Base-by-base conservation (phyloP, 1,140 invertebrate genomes). In the Drosophila lacertosa region DNA sequence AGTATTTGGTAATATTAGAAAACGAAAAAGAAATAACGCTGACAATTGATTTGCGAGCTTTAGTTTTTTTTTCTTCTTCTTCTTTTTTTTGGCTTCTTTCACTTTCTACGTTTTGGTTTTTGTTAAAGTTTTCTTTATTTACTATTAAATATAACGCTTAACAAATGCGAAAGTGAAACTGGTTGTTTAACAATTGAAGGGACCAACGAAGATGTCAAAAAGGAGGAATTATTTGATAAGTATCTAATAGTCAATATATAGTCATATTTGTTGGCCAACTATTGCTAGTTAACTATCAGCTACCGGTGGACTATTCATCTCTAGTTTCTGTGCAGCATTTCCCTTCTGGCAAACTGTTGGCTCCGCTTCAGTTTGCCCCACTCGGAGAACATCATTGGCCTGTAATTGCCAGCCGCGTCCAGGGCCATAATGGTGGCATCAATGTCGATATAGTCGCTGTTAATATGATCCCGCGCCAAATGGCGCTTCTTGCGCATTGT, bases 1-100 rank as follows among this genome's bases (percentile, higher is more conserved):
- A 59, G 20, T 57, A 68, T 77, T 82, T 69, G 68, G 78, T 81
- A 82, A 82, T 59, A 70, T 64, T 67, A 74, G 74, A 82, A 83
- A 78, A 74, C 54, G 57, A 75, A 80, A 66, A 44, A 24, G 54
- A 65, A 81, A 55, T 55, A 44, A 58, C 32, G 58, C 42, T 9
- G 33, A 32, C 64, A 74, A 77, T 77, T 37, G 78, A 48, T 58
- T 54, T 39, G n/a, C 13, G 37, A 29, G 10, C 20, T 24, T 33
- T 32, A 26, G 20, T 13, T 33, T 33, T 15, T 10, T 5, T 2
- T 35, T 35, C 1, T 35, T 5, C 33, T 5, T 0, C n/a, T n/a
- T n/a, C n/a, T n/a, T n/a, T n/a, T n/a, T n/a, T n/a, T n/a, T n/a
- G n/a, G 15, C n/a, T 47, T 26, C 13, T 48, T 26, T 47, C 13